Evolutionary conservation across 2,888 invertebrate species (phyloP).

Genomic region (Stratiomys singularior): DNA sequence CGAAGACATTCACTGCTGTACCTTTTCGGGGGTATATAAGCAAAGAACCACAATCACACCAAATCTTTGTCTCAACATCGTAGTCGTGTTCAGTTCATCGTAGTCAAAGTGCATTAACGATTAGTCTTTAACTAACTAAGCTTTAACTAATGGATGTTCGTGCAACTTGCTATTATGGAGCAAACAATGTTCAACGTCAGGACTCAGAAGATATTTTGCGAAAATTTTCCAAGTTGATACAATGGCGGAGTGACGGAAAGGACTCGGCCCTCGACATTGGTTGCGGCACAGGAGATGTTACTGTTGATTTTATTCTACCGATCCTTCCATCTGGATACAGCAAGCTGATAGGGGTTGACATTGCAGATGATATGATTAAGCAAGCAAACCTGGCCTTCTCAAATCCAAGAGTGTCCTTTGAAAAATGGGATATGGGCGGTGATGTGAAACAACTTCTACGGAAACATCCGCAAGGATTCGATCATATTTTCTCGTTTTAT

Average conservation of each 20-base stretch:
- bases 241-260: conserved; percentile 68
- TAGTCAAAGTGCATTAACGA: no score
- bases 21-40: no score
- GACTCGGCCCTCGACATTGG: conserved; percentile 76
- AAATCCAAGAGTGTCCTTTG: conserved; percentile 66
- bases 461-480: conserved; percentile 67
- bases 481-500: conserved; percentile 81
- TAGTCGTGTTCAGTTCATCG: no score
- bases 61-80: no score
- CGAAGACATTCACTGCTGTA: no score
- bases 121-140: no score
- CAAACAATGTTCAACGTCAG: conserved; percentile 75
- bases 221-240: conserved; percentile 70
- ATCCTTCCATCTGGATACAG: conserved; percentile 69
- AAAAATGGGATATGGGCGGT: conserved; percentile 69
- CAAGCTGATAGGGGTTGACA: conserved; percentile 73
- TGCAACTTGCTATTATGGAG: conserved; percentile 75
- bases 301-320: conserved; percentile 72
- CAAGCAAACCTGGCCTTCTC: conserved; percentile 71
- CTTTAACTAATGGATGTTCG: background rate
- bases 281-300: conserved; percentile 78
- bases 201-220: conserved; percentile 74
- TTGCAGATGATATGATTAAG: conserved; percentile 77
- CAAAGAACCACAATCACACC: no score
- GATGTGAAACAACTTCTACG: conserved; percentile 62